Conservation (phyloP, 2,113 vertebrate species). For the Brachypodius melanocephalos region DNA sequence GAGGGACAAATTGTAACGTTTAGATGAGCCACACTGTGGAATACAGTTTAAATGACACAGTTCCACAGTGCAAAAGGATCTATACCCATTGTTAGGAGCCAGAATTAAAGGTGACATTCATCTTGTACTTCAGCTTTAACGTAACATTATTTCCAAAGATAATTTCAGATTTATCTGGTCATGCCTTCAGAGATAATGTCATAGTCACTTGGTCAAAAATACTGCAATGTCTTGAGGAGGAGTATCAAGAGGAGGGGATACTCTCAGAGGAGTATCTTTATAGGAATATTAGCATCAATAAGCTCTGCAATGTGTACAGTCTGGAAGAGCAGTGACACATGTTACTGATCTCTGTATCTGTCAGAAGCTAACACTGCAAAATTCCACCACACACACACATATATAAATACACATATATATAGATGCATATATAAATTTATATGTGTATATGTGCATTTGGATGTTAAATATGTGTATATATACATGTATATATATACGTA, state of each 20-base stretch:
- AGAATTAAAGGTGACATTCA: background rate
- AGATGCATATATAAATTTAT: background rate
- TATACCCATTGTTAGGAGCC: background rate
- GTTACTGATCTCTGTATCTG: background rate
- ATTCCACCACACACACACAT: background rate
- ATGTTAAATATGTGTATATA: background rate
- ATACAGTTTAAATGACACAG: background rate
- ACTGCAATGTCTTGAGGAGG: background rate
- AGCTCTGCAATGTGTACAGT: background rate
- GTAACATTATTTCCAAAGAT: background rate
- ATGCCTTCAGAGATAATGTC: background rate
- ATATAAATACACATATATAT: background rate
- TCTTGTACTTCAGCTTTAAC: background rate
- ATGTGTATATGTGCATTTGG: background rate
- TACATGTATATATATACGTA: rapidly evolving
- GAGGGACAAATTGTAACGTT: background rate
- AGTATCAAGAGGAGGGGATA: too few relatives aligned
- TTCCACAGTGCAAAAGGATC: background rate
- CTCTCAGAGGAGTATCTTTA: background rate
- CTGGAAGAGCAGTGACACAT: background rate
- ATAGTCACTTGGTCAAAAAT: background rate
- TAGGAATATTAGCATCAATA: background rate
- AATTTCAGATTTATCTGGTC: background rate
- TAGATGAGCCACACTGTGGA: background rate
- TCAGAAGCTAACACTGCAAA: background rate